Base-by-base conservation (phyloP, 2,797 vertebrate species). In the Peromyscus attwateri region DNA sequence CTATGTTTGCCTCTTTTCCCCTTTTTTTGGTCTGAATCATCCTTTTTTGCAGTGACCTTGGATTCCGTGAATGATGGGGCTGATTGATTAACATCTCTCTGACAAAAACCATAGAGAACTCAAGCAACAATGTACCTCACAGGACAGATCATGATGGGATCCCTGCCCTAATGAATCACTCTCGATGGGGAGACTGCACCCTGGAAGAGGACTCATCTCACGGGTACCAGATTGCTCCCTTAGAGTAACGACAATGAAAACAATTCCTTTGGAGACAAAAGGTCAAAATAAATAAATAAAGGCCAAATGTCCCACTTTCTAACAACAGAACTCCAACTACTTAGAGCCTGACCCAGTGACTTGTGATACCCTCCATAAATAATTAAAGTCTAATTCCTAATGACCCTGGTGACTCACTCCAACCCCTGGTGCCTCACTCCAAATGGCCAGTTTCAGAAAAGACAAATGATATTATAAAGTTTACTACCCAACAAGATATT, bases 381-480 rank as follows among this genome's bases (percentile, higher is more conserved):
- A 52, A 70, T 70, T 57, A 73, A 68, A 87, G 68, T 88, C 68
- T 57, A 88, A 73, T 73, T 73, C 25, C 68, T 88, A 88, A 57
- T 73, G 52, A 87, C n/a, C 52, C 34, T 13, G 6, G 25, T 57
- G 25, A 9, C 70, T 88, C n/a, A 57, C 52, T 5, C 52, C n/a
- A 57, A 73, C 37, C 37, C 37, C 71, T 40, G 71, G 23, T 40
- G 71, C n/a, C 68, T 88, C n/a, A 57, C 52, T 16, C 27, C 25
- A 57, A 88, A 88, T 73, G 49, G 6, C 52, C 85, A 88, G n/a
- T 88, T 57, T 57, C n/a, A 73, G 68, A 88, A 73, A 88, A 75
- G n/a, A 57, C 52, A 57, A 57, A 40, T 88, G 25, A 73, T 73
- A 57, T 73, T 57, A 88, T 60, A 73, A 88, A 40, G 34, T 75